Evolutionary conservation across 2,888 invertebrate species (phyloP), one percentile per base, ranked within the genome.

Genomic region (Torymus texanus): DNA sequence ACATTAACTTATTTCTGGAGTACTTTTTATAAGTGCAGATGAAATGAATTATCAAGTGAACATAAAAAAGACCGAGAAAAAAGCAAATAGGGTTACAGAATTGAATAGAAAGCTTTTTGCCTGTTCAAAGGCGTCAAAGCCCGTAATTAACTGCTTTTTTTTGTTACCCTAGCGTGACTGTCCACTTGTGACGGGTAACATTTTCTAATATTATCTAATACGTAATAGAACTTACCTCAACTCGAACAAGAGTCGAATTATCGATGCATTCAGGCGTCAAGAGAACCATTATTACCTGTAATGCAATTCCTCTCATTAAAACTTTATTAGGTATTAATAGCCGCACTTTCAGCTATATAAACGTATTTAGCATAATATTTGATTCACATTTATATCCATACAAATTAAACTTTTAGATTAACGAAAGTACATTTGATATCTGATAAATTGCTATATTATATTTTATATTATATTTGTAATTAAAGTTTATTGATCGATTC

Each of bases 21-120:
- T 56, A 10, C 56, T 18, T n/a, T 68, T 21, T 56, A 29, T 24
- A 56, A 68, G 68, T 56, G 68, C 68, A 41, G 41, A 21, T 11
- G 56, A 68, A 75, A 68, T 41, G 51, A 41, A 21, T 71, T 10
- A 13, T 18, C 51, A 61, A 53, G 67, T 68, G 24, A 18, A 56
- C 11, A 70, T 13, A 41, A 14, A 41, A 41, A 70, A 76, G 59
- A 62, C n/a, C 50, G n/a, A 24, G 59, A 58, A 70, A 67, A 41
- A 1, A 21, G 53, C 13, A 78, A 80, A 81, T 81, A 53, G 76
- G 63, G 50, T 78, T 81, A 81, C 62, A 72, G 56, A 78, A 77
- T 77, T 62, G 51, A 70, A 66, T 16, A 58, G 72, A 79, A 63
- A 65, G 75, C 77, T 78, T 70, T 77, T 77, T 74, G 78, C 21